Base-by-base conservation (phyloP, 2,113 vertebrate genomes). In the Elachura formosa region DNA sequence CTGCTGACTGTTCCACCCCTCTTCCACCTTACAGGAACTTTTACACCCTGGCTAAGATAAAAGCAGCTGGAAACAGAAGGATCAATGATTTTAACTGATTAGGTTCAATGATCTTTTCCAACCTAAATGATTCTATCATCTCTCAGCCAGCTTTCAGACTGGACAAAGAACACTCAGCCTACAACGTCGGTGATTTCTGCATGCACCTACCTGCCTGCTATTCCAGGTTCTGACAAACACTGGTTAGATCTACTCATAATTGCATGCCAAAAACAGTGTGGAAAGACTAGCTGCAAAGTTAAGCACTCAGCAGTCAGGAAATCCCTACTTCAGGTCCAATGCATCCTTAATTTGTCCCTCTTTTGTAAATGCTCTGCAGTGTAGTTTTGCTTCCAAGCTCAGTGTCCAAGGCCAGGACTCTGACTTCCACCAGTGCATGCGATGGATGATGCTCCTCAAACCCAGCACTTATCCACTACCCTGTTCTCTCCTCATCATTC, bases 271-370 rank as follows among this genome's bases (percentile, higher is more conserved):
- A 92, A 95, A 15, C 86, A 56, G 58, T 0, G 14, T 54, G 52
- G 74, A 84, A 91, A 91, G 66, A 85, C 93, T 34, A 95, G 81
- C 71, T 89, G 89, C 89, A 79, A 89, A 95, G 74, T 73, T 91
- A 84, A 89, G 84, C 74, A 87, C 93, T 94, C 93, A 82, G 66
- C 89, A 84, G 69, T 41, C 87, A 92, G 87, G 87, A 96, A 96
- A 94, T 54, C 54, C 58, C 87, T 87, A 67, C 79, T 58, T 75
- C 89, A 92, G 74, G 78, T 91, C 71, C 49, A 29, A 52, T 59
- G 52, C 49, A 72, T 72, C 73, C 80, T 84, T 38, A 48, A 80
- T 86, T 54, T 81, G 34, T 13, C 45, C 40, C 34, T 48, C 40
- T 87, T 56, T n/a, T 61, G 16, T 10, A 63, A 61, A 68, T 7